Percentiles rank a stretch among this genome's conserved stretches.
These are phyloP conservation scores for Drosophila simulans DNA, from an alignment of 1,140 invertebrate species.

Conservation along the genomic window DNA sequence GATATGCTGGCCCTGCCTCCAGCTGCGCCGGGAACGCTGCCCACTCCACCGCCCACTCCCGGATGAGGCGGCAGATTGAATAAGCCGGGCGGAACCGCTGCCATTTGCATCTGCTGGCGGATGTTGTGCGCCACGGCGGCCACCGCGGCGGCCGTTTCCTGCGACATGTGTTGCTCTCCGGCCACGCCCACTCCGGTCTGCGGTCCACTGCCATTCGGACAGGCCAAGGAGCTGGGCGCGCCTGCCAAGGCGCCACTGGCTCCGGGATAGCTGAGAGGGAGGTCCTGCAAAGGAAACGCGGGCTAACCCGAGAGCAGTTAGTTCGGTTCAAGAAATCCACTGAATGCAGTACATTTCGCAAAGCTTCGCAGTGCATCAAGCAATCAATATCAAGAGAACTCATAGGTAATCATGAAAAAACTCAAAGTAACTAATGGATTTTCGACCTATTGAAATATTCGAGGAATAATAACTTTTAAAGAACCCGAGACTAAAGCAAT, in stretches of 20 bases:
- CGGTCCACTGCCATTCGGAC: constrained; percentile 66
- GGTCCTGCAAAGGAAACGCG: constrained; percentile 82
- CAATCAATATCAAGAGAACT: constrained; percentile 1
- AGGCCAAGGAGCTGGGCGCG: constrained; percentile 55
- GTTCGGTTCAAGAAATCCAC: constrained; percentile 18
- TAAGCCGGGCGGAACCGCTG: constrained; percentile 85
- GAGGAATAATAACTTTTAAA: background rate
- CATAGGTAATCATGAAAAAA: too few relatives aligned
- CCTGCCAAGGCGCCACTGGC: constrained; percentile 53
- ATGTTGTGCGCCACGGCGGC: constrained; percentile 87
- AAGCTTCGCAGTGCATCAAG: background rate
- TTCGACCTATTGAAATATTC: background rate
- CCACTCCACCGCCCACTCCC: constrained; percentile 53
- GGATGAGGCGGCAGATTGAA: constrained; percentile 82
- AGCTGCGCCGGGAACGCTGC: constrained; percentile 66
- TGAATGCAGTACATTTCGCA: background rate
- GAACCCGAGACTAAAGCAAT: too few relatives aligned
- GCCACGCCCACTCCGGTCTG: constrained; percentile 23
- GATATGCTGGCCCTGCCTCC: constrained; percentile 80
- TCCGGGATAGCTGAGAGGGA: constrained; percentile 76
- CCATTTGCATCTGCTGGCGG: constrained; percentile 90
- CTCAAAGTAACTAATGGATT: background rate
- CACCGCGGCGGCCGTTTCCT: constrained; percentile 82
- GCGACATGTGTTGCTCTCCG: constrained; percentile 75
- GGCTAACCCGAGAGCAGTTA: constrained; percentile 73